Evolutionary conservation across 2,888 invertebrate species (phyloP).

Genomic region (Phyllotreta cruciferae): DNA sequence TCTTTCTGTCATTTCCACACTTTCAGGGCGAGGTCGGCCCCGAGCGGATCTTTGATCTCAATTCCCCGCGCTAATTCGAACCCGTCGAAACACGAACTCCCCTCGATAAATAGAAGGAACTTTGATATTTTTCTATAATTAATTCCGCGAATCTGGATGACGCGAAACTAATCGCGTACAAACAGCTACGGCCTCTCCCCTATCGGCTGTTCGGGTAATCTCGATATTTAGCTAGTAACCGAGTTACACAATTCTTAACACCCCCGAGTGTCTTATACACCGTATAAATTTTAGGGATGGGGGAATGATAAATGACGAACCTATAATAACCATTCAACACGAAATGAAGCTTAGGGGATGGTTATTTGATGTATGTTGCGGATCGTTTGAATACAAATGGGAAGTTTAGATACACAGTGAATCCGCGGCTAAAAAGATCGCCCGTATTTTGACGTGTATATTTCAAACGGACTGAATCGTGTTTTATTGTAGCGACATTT

Average conservation of each 20-base stretch:
- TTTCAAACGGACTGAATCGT: slow-evolving; percentile 9
- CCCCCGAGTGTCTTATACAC: slow-evolving; percentile 24
- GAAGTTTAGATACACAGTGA: slow-evolving; percentile 19
- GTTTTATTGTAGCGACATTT: slow-evolving; percentile 16
- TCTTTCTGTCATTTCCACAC: slow-evolving; percentile 41
- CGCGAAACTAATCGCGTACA: too few relatives aligned
- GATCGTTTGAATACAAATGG: slow-evolving; percentile 30
- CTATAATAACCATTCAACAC: slow-evolving; percentile 30
- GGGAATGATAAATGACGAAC: slow-evolving; percentile 33
- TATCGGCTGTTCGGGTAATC: too few relatives aligned
- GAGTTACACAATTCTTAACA: slow-evolving; percentile 8
- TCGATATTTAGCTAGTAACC: background rate
- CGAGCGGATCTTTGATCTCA: slow-evolving; percentile 28
- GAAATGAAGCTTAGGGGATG: slow-evolving; percentile 27
- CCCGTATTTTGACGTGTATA: slow-evolving; percentile 14
- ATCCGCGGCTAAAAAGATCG: slow-evolving; percentile 21
- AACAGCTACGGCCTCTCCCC: too few relatives aligned
- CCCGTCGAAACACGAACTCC: too few relatives aligned
- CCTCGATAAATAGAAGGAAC: too few relatives aligned
- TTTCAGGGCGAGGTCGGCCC: slow-evolving; percentile 32
- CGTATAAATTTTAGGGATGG: slow-evolving; percentile 30
- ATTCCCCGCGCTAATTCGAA: background rate
- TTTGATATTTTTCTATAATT: too few relatives aligned
- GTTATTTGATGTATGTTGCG: slow-evolving; percentile 26
- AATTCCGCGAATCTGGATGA: too few relatives aligned